A percentile compares a stretch with the other conserved stretches of the same genome.
Conservation (phyloP, 2,797 vertebrate genomes). For the Smutsia temminckii region DNA sequence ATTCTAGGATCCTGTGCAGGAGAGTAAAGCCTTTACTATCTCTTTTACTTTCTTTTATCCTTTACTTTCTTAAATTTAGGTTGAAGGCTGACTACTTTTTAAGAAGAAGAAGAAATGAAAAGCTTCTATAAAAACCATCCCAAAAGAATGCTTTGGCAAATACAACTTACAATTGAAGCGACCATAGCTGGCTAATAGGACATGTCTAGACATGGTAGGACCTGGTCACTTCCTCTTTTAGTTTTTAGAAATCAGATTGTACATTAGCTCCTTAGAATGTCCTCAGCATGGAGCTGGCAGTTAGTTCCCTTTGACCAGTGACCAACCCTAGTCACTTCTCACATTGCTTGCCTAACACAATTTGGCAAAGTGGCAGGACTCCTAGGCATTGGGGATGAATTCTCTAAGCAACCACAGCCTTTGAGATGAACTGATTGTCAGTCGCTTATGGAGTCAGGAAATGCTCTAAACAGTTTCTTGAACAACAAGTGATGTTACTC, state of each 20-base stretch:
- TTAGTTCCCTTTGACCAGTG: background rate
- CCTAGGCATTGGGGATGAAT: background rate
- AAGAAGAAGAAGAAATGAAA: background rate
- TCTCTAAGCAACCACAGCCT: background rate
- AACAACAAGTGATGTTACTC: background rate
- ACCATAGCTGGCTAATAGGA: background rate
- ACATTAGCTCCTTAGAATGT: background rate
- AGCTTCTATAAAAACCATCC: background rate
- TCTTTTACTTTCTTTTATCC: background rate
- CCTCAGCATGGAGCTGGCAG: background rate
- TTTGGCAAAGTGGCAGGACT: background rate
- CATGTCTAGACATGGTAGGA: background rate
- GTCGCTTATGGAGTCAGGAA: background rate
- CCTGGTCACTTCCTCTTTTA: no score
- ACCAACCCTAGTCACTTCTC: background rate
- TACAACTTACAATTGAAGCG: background rate
- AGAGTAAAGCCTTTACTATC: no score
- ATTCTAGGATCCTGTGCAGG: background rate
- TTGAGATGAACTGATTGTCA: background rate
- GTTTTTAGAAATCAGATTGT: background rate
- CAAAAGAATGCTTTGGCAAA: background rate
- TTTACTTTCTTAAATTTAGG: background rate
- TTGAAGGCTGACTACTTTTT: background rate
- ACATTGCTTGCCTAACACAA: background rate
- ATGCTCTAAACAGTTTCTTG: background rate